Evolutionary conservation across 2,888 invertebrate genomes (phyloP), one percentile per base, ranked within the genome.

Genomic region (Rotaria macrura): DNA sequence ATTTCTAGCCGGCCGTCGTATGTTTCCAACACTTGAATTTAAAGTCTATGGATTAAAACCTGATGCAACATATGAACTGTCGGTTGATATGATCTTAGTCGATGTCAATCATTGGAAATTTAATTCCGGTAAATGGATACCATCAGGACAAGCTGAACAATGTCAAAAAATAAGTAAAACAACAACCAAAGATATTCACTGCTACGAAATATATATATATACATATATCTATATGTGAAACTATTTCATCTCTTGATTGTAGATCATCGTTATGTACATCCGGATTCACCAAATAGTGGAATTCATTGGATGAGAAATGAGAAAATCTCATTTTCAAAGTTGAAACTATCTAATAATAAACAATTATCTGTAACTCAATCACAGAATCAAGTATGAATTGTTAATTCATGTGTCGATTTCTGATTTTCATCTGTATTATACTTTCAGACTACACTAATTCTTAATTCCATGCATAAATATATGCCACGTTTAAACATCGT

Each of bases 21-120:
- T 92, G 91, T 92, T 92, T 88, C 92, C 92, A 0, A 90, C 90
- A 2, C 89, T 92, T 49, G 91, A 92, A 88, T 91, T 89, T 87
- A 89, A 90, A 12, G 88, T 92, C 55, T 88, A 88, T 1, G 92
- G 91, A 0, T 89, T 92, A 79, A 89, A 91, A 54, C 90, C 91
- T 2, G 88, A 89, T 17, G 88, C 89, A 29, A 89, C 89, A 85
- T 92, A 92, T 89, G 90, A 91, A 85, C 89, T 92, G 6, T 91
- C 90, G 88, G 89, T 92, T 83, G 92, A 92, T 88, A 90, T 92
- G 87, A 89, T 91, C 2, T 89, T 91, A 12, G 90, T 91, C 0
- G 91, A 91, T 87, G 89, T 90, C 84, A 89, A 90, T 83, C 90
- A 90, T 88, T 90, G 90, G 90, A 90, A 90, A 87, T 90, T 90